Evolutionary conservation across 2,797 vertebrate genomes (phyloP), one percentile per base, ranked within the genome.

Genomic region (Lophius americanus): DNA sequence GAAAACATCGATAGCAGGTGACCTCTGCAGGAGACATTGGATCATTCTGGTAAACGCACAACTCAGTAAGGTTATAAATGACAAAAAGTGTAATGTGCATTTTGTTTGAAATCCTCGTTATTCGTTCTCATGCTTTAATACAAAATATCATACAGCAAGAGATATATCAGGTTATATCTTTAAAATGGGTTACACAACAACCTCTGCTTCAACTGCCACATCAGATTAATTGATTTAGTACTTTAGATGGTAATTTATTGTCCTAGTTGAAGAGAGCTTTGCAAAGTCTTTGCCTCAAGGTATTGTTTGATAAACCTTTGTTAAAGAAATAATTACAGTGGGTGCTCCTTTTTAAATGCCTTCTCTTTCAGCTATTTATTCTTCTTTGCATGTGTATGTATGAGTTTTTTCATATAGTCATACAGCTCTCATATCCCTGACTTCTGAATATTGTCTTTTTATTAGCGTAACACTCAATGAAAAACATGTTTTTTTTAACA

Each of bases 141-240:
- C 14, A 70, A 75, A 74, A 23, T 49, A 42, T 10, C 32, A 7
- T 71, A n/a, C 38, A 39, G 41, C 23, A 23, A 57, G 38, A 52
- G 36, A 38, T 7, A 38, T 46, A 42, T 66, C 41, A 58, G 52
- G 23, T 70, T 69, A 37, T 48, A 12, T 5, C 50, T 36, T 43
- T 23, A 66, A 36, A 51, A 61, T 67, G 51, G 73, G 57, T 59
- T 60, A 38, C 47, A 60, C 47, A 11, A 33, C 60, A 59, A 38
- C 41, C 51, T 78, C 60, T 53, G 52, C 59, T 62, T 81, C 11
- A 57, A 44, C 66, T 78, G 53, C 49, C 12, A 12, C 14, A 75
- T 73, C n/a, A 82, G 68, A 62, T 62, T 81, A 82, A 88, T 87
- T 82, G 86, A 89, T 90, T 90, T 73, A 80, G 72, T 78, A 76